Evolutionary conservation across 2,888 invertebrate genomes (phyloP).

Genomic region (Beris chalybata): DNA sequence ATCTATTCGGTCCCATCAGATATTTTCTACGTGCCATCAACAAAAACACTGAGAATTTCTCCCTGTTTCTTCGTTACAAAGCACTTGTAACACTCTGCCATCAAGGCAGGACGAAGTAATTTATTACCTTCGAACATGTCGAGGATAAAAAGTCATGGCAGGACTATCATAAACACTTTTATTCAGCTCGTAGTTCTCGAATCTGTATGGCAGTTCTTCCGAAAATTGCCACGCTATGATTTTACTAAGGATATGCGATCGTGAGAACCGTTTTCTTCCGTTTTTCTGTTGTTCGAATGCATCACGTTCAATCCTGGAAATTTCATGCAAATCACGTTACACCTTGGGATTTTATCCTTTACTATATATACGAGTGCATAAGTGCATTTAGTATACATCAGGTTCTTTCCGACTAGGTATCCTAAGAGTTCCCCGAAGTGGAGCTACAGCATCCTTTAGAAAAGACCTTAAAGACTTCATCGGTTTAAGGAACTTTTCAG

Average conservation of each 20-base stretch:
- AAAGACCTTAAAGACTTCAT: neutral
- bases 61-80: conserved; percentile 8
- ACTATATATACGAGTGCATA: neutral
- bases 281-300: neutral
- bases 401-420: neutral
- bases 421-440: neutral
- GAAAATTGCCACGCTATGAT: conserved; percentile 11
- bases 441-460: neutral
- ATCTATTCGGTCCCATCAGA: conserved; percentile 18
- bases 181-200: conserved; percentile 13
- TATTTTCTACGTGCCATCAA: conserved; percentile 28
- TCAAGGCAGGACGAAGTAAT: conserved; percentile 16
- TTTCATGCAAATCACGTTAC: conserved; percentile 38
- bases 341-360: conserved; percentile 22
- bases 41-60: conserved; percentile 27
- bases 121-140: conserved; percentile 30
- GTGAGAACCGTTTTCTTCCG: conserved; percentile 28
- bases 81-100: conserved; percentile 14
- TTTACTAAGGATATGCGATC: neutral
- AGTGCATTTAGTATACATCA: conserved; percentile 14
- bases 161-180: conserved; percentile 27
- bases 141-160: conserved; percentile 27
- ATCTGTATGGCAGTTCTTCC: neutral
- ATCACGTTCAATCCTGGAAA: conserved; percentile 35
- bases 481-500: neutral